Evolutionary conservation across 2,797 vertebrate species (phyloP).

Genomic region (Eutrigla gurnardus): DNA sequence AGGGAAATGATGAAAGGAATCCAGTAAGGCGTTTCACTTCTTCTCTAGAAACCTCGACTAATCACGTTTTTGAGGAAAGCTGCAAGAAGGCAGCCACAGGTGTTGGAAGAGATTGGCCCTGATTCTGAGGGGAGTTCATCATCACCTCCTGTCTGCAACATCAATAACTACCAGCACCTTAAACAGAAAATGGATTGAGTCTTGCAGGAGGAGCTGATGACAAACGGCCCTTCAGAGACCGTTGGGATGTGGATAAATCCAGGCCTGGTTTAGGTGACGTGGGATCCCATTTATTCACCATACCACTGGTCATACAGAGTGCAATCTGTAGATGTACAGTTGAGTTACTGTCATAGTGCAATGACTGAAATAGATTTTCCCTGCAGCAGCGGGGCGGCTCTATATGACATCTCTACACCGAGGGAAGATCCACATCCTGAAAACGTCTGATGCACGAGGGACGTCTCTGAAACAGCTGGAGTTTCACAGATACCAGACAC

Average conservation of each 20-base stretch:
- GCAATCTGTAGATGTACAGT: background rate
- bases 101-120: slow-evolving; percentile 26
- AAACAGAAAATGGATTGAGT: slow-evolving; percentile 34
- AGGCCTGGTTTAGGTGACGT: background rate
- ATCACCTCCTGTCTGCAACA: slow-evolving; percentile 26
- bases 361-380: slow-evolving; percentile 21
- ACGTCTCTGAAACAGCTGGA: slow-evolving; percentile 21
- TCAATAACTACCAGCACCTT: slow-evolving; percentile 37
- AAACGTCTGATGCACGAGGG: slow-evolving; percentile 5
- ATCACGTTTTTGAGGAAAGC: slow-evolving; percentile 7
- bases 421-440: slow-evolving; percentile 3
- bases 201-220: slow-evolving; percentile 17
- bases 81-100: background rate
- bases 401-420: slow-evolving; percentile 27
- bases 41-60: slow-evolving; percentile 11
- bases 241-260: slow-evolving; percentile 44
- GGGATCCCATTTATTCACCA: slow-evolving; percentile 30
- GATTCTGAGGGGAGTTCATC: slow-evolving; percentile 40
- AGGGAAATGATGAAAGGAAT: slow-evolving; percentile 13
- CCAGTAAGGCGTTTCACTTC: background rate
- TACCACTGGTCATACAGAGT: slow-evolving; percentile 1
- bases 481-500: slow-evolving; percentile 7
- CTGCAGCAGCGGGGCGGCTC: slow-evolving; percentile 16
- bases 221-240: slow-evolving; percentile 35
- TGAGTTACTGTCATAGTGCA: slow-evolving; percentile 21